Evolutionary conservation across 23 tunicate genomes (phyloP), one percentile per base, ranked within the genome.

Genomic region (Trididemnum nubilum): DNA sequence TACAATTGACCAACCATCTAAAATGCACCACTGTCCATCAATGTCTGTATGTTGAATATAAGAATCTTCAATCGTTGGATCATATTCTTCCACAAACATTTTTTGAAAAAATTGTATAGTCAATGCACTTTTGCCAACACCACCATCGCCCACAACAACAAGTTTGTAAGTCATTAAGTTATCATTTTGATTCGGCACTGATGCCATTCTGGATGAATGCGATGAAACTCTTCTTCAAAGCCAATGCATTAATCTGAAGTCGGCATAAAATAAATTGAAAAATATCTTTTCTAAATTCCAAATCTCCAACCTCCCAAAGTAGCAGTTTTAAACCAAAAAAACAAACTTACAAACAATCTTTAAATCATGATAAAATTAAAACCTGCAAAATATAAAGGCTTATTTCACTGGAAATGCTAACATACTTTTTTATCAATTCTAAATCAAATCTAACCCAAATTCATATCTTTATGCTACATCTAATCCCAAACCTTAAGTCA

Each of bases 111-210:
- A 93, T 36, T 93, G 98, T 35, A 93, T 93, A 1, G 98, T 93
- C 31, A 93, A 73, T 0, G 98, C 98, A 79, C 93, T 87, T 65
- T 93, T 93, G 2, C 98, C 98, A 27, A 93, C 98, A 59, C 98
- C 98, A 84, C 98, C 98, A 87, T 93, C 98, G 0, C 98, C 98
- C 37, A 93, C 98, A 24, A 93, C 98, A 26, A 93, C 98, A 50
- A 93, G 86, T 72, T 93, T 93, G 57, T 93, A 93, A 27, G 98
- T 93, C 80, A 86, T 93, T 54, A 93, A 63, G 59, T 93, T 93
- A 63, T 93, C 98, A 84, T 87, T 93, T 81, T 93, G 98, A 61
- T 87, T 93, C 12, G 98, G 98, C 51, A 93, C 89, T 0, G 94
- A 51, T 24, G 93, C 87, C 98, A 93, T 93, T 73, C 4, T 61